A percentile compares a stretch with the other conserved stretches of the same genome.
Evolutionary conservation across 1,140 invertebrate genomes (phyloP).

Genomic region (Phortica variegata): DNA sequence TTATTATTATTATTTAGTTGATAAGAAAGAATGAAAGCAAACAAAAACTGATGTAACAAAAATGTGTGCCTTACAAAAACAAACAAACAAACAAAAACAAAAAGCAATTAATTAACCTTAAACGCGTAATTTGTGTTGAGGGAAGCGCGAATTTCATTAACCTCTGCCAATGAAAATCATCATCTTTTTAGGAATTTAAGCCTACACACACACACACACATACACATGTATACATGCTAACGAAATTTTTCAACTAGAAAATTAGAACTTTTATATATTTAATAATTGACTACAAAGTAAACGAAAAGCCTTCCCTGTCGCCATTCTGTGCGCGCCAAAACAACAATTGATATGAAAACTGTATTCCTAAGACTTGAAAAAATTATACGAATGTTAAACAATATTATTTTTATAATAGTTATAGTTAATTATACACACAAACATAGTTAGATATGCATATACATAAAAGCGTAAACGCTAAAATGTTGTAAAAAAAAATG

Average conservation of each 20-base stretch:
- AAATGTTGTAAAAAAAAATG: constrained; percentile 17
- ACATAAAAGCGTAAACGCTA: constrained; percentile 30
- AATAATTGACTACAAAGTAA: constrained; percentile 36
- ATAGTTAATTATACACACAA: too few species aligned
- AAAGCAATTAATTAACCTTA: too few species aligned
- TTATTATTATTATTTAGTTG: neutral
- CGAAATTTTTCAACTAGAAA: too few species aligned
- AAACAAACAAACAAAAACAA: constrained; percentile 17
- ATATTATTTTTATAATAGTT: too few species aligned
- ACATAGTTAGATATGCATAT: constrained; percentile 41
- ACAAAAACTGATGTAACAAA: constrained; percentile 50
- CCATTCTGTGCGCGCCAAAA: constrained; percentile 2
- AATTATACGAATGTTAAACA: constrained; percentile 48
- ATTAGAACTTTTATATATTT: constrained; percentile 38
- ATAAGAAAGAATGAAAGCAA: constrained; percentile 24
- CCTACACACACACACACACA: too few species aligned
- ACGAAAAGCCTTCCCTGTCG: constrained; percentile 13
- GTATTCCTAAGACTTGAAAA: constrained; percentile 48
- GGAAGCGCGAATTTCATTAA: too few species aligned
- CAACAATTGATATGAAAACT: constrained; percentile 48
- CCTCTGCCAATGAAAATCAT: too few species aligned
- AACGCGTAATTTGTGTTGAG: too few species aligned
- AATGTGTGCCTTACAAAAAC: constrained; percentile 50
- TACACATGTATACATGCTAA: constrained; percentile 13
- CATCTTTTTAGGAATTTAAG: constrained; percentile 27